phyloP scores from a whole-genome alignment of 1,140 invertebrate genomes.

The Psilanteris sp. region DNA sequence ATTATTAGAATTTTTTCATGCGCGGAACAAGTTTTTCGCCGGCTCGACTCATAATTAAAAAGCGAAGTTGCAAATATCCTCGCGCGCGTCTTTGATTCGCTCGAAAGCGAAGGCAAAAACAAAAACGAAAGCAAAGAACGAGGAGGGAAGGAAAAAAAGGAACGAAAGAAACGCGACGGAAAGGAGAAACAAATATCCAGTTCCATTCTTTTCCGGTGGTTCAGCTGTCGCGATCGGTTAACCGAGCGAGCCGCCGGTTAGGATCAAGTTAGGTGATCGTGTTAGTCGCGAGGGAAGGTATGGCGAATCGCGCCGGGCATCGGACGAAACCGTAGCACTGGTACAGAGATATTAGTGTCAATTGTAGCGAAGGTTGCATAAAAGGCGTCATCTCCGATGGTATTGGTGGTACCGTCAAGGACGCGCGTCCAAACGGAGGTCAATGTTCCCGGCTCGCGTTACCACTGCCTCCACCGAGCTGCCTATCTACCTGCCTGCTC shows the following conservation, averaged over 20 bases:
- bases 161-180: slow-evolving; percentile 8
- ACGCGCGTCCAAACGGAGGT: slow-evolving; percentile 76
- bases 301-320: slow-evolving; percentile 65
- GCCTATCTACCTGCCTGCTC: slow-evolving; percentile 55
- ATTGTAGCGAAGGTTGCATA: slow-evolving; percentile 76
- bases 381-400: slow-evolving; percentile 71
- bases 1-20: slow-evolving; percentile 40
- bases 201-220: slow-evolving; percentile 47
- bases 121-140: neutral
- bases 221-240: slow-evolving; percentile 31
- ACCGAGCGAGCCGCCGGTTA: slow-evolving; percentile 26
- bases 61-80: slow-evolving; percentile 33
- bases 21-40: slow-evolving; percentile 49
- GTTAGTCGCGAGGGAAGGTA: slow-evolving; percentile 62
- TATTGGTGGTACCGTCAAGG: slow-evolving; percentile 75
- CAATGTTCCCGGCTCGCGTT: slow-evolving; percentile 73
- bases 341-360: slow-evolving; percentile 67
- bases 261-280: slow-evolving; percentile 32
- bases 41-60: slow-evolving; percentile 52
- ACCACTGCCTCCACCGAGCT: slow-evolving; percentile 55
- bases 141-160: slow-evolving; percentile 6
- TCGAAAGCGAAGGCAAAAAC: slow-evolving; percentile 8
- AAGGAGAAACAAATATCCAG: slow-evolving; percentile 35
- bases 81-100: slow-evolving; percentile 20
- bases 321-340: slow-evolving; percentile 66